A percentile compares a stretch with the other conserved stretches of the same genome.
These are phyloP conservation scores for Chironomus riparius DNA, from an alignment of 2,888 invertebrate genomes.

Conservation along the genomic window DNA sequence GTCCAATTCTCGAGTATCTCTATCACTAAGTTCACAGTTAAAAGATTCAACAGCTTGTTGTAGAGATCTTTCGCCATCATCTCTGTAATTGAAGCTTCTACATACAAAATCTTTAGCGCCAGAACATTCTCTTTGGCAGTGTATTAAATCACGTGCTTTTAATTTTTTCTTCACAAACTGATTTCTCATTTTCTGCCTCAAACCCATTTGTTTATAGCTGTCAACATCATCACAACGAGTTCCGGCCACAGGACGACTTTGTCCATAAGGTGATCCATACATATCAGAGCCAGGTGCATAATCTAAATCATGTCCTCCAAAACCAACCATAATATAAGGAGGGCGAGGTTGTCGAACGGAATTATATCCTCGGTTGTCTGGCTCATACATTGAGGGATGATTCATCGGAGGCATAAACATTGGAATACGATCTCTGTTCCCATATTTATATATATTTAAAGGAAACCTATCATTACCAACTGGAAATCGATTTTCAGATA, in stretches of 20 bases:
- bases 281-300: neutral
- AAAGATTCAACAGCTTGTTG: constrained; percentile 12
- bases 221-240: constrained; percentile 69
- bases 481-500: constrained; percentile 47
- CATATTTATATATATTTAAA: constrained; percentile 42
- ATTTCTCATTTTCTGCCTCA: constrained; percentile 66
- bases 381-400: constrained; percentile 33
- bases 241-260: constrained; percentile 22
- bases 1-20: constrained; percentile 74
- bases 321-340: constrained; percentile 33
- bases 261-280: constrained; percentile 30
- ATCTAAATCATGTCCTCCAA: constrained; percentile 5
- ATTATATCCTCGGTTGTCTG: constrained; percentile 35
- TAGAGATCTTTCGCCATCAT: constrained; percentile 41
- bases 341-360: constrained; percentile 40
- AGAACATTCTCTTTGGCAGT: constrained; percentile 77
- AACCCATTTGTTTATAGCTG: constrained; percentile 72
- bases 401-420: constrained; percentile 30
- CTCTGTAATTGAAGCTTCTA: constrained; percentile 67
- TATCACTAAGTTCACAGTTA: constrained; percentile 83
- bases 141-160: constrained; percentile 62
- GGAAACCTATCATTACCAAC: constrained; percentile 45
- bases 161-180: constrained; percentile 66
- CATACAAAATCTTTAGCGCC: constrained; percentile 76
- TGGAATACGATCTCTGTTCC: constrained; percentile 45